A percentile compares a stretch with the other conserved stretches of the same genome.
Evolutionary conservation across 2,797 vertebrate species (phyloP).

Genomic region (Tachyglossus aculeatus): DNA sequence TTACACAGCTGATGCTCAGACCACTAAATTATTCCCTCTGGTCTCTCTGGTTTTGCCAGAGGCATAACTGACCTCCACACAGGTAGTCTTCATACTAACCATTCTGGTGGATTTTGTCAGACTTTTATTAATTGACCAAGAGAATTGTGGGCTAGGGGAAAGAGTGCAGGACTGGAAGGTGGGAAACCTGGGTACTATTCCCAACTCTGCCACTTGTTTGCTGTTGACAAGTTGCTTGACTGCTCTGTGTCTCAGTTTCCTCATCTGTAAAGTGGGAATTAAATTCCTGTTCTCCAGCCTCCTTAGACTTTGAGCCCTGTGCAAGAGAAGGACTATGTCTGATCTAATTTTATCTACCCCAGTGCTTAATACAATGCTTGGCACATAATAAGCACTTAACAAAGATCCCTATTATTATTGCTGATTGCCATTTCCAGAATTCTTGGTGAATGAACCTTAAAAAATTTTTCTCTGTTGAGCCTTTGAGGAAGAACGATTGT

Average conservation of each 20-base stretch:
- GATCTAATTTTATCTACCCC: too few relatives aligned
- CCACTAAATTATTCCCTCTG: neutral
- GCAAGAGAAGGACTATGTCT: too few relatives aligned
- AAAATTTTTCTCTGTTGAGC: conserved; percentile 26
- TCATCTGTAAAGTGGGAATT: conserved; percentile 5
- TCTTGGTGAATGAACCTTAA: too few relatives aligned
- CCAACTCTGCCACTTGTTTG: too few relatives aligned
- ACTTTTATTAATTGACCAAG: neutral
- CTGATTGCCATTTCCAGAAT: too few relatives aligned
- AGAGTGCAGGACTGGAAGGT: too few relatives aligned
- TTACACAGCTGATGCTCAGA: neutral
- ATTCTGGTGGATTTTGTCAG: neutral
- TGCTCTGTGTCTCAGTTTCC: conserved; percentile 10
- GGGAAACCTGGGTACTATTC: too few relatives aligned
- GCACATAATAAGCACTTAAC: too few relatives aligned
- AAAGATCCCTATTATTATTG: too few relatives aligned
- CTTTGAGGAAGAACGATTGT: conserved; percentile 36
- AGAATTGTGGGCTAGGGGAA: too few relatives aligned
- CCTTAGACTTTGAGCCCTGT: too few relatives aligned
- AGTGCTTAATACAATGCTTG: too few relatives aligned
- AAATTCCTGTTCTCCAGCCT: conserved; percentile 1
- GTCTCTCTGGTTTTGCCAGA: neutral
- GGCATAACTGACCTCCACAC: neutral
- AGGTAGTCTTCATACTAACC: conserved; percentile 8
- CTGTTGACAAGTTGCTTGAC: neutral